Conservation (phyloP, 2,113 vertebrate species). For the Irena cyanogastra region DNA sequence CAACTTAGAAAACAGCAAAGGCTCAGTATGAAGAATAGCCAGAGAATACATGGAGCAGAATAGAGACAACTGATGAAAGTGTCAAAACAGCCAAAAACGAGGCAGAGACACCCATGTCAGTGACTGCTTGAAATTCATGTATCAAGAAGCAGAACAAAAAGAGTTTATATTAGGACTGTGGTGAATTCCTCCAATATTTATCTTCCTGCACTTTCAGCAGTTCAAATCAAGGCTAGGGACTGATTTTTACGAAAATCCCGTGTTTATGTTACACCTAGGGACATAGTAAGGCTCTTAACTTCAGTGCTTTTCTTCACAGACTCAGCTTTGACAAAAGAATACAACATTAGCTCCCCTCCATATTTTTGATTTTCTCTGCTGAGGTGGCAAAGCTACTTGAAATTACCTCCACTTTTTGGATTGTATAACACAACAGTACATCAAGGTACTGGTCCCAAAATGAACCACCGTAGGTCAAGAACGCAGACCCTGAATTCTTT, state of each 20-base stretch:
- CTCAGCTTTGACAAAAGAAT: not conserved
- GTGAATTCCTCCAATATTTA: not conserved
- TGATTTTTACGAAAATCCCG: not conserved
- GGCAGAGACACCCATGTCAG: not conserved
- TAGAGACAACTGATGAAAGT: not conserved
- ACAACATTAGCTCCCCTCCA: accelerated
- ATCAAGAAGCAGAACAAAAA: not conserved
- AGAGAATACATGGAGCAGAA: not conserved
- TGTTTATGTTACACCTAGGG: not conserved
- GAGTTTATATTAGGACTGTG: not conserved
- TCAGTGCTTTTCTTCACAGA: not conserved
- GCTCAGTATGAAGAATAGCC: not conserved
- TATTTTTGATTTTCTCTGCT: not conserved
- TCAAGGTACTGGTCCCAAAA: not conserved
- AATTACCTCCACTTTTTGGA: not conserved
- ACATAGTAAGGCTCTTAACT: not conserved
- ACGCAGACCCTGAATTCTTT: not conserved
- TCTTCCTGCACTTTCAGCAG: not conserved
- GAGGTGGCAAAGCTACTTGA: not conserved
- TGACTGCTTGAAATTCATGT: not conserved
- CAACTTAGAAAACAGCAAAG: not conserved
- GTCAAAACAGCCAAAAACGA: not conserved
- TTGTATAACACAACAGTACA: not conserved
- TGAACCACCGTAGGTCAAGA: not conserved
- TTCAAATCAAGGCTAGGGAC: not conserved